A percentile compares a stretch with the other conserved stretches of the same genome.
These are phyloP conservation scores for Agriopis aurantiaria DNA, from an alignment of 2,888 invertebrate genomes.

Conservation along the genomic window DNA sequence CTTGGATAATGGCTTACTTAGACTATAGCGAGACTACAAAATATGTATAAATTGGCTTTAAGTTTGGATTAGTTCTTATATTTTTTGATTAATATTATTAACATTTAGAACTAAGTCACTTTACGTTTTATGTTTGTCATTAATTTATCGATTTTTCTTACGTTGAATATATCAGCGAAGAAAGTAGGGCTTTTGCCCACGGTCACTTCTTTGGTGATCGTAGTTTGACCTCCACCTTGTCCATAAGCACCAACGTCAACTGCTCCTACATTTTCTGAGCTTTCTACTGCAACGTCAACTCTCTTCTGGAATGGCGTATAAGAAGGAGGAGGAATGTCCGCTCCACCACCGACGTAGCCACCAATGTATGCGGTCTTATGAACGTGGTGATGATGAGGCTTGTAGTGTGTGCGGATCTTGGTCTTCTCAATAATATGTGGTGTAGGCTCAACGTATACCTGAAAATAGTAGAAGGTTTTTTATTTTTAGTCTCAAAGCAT, in stretches of 20 bases:
- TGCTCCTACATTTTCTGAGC: slow-evolving; percentile 45
- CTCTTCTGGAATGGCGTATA: slow-evolving; percentile 67
- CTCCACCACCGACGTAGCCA: slow-evolving; percentile 66
- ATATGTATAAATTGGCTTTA: too few species aligned
- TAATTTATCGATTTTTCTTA: slow-evolving; percentile 66
- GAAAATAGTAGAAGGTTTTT: slow-evolving; percentile 32
- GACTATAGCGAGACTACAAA: too few species aligned
- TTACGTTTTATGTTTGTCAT: too few species aligned
- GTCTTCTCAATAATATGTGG: slow-evolving; percentile 66
- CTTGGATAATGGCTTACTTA: too few species aligned
- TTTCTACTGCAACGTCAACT: slow-evolving; percentile 65
- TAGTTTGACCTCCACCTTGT: slow-evolving; percentile 52
- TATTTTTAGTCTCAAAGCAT: neutral
- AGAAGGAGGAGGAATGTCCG: slow-evolving; percentile 47
- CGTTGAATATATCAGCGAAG: slow-evolving; percentile 88
- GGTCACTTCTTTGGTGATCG: slow-evolving; percentile 65
- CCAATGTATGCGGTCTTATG: slow-evolving; percentile 69
- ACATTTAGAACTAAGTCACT: too few species aligned
- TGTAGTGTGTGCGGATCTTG: slow-evolving; percentile 63
- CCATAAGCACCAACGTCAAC: slow-evolving; percentile 41
- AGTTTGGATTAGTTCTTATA: too few species aligned
- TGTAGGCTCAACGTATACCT: slow-evolving; percentile 67
- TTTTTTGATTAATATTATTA: too few species aligned
- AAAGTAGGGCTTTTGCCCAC: slow-evolving; percentile 75
- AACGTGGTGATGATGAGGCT: slow-evolving; percentile 68